Conservation (phyloP, 2,113 vertebrate species). For the Ctenomys sociabilis region DNA sequence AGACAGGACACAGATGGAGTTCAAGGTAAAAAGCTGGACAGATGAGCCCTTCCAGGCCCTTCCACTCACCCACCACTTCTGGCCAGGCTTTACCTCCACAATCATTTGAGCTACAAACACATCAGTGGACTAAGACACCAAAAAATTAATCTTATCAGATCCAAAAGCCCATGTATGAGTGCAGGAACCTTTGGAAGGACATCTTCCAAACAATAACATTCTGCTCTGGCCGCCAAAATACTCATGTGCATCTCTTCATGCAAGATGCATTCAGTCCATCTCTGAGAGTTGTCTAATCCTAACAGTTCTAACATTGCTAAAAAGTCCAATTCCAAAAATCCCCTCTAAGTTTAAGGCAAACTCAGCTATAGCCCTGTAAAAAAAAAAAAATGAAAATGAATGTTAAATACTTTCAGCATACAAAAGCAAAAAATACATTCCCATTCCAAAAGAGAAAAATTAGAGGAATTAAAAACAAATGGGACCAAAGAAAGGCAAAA, state of each 20-base stretch:
- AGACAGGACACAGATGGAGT: neutral
- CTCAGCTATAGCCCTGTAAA: neutral
- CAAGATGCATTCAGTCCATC: neutral
- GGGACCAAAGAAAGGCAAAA: neutral
- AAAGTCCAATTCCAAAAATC: neutral
- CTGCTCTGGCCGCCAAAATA: neutral
- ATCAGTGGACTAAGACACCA: neutral
- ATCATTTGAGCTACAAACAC: neutral
- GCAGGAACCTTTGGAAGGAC: neutral
- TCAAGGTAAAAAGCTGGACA: neutral
- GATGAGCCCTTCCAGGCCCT: neutral
- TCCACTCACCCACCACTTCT: neutral
- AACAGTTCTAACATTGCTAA: neutral
- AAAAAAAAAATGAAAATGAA: neutral
- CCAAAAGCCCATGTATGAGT: neutral
- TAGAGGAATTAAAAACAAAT: neutral
- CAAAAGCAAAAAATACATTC: neutral
- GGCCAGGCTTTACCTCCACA: neutral
- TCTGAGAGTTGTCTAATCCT: neutral
- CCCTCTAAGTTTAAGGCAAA: neutral
- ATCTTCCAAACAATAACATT: neutral
- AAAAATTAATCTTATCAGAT: neutral
- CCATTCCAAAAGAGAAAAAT: neutral
- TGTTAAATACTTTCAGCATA: neutral
- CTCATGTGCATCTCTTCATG: neutral